Percentiles rank a stretch among this genome's conserved stretches.
phyloP scores from a whole-genome alignment of 2,888 invertebrate species.

The Agrochola lota region DNA sequence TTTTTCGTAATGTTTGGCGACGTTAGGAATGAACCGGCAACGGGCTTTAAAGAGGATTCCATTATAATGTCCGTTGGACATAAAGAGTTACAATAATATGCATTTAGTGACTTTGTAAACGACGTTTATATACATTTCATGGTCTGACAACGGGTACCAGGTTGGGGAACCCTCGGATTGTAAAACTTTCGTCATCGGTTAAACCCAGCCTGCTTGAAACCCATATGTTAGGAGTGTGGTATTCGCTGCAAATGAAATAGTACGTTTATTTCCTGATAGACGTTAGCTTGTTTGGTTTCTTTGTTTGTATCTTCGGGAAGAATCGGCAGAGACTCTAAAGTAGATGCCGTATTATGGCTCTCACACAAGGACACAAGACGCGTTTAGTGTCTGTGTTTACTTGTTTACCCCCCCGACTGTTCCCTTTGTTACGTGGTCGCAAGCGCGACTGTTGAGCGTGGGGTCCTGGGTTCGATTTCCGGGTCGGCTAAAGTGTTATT shows the following conservation, averaged over 20 bases:
- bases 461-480: no score
- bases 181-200: slow-evolving; percentile 80
- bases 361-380: no score
- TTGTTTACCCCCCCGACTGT: no score
- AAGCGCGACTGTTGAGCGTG: no score
- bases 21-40: background rate
- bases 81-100: background rate
- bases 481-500: no score
- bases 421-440: no score
- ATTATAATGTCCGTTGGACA: background rate
- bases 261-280: slow-evolving; percentile 33
- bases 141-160: slow-evolving; percentile 73
- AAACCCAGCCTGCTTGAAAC: slow-evolving; percentile 81
- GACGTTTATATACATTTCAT: slow-evolving; percentile 63
- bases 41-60: background rate
- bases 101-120: background rate
- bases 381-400: no score
- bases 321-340: background rate
- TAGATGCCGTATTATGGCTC: no score
- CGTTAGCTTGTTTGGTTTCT: background rate
- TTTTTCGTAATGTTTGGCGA: background rate
- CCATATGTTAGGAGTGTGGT: slow-evolving; percentile 81
- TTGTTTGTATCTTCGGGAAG: no score
- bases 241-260: slow-evolving; percentile 76
- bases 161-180: slow-evolving; percentile 74